phyloP scores from a whole-genome alignment of 2,888 invertebrate species.

The Drosophila demipolita region DNA sequence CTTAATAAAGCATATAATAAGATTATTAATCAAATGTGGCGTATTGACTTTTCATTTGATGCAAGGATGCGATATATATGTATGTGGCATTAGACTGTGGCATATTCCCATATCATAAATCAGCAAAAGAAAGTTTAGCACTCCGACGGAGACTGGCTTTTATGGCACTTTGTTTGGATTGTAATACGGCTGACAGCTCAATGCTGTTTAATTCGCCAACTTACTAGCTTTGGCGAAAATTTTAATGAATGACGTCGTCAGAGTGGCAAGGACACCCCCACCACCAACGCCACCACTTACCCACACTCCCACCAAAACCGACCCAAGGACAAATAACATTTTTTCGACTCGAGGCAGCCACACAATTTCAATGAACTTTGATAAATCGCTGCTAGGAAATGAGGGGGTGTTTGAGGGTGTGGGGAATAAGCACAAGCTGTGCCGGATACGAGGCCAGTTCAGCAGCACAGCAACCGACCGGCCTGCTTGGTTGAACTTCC shows the following conservation, averaged over 20 bases:
- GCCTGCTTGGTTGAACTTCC: constrained; percentile 65
- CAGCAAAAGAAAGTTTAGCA: constrained; percentile 68
- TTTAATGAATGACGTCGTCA: constrained; percentile 78
- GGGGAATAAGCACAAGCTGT: constrained; percentile 19
- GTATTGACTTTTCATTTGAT: constrained; percentile 74
- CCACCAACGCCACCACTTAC: background rate
- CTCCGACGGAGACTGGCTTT: constrained; percentile 61
- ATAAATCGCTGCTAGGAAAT: constrained; percentile 61
- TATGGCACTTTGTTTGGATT: constrained; percentile 77
- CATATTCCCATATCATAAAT: constrained; percentile 58
- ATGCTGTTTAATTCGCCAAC: constrained; percentile 77
- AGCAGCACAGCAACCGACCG: constrained; percentile 21
- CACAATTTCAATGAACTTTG: constrained; percentile 77
- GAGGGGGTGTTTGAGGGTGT: background rate
- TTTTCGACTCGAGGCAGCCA: constrained; percentile 33
- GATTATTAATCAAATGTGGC: constrained; percentile 75
- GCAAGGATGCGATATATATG: constrained; percentile 14
- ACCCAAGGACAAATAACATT: constrained; percentile 27
- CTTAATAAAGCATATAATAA: constrained; percentile 80
- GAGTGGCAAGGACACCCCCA: constrained; percentile 49
- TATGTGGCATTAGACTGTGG: constrained; percentile 10
- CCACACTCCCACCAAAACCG: constrained; percentile 13
- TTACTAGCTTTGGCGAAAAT: constrained; percentile 61
- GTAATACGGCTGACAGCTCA: constrained; percentile 77
- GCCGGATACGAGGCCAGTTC: constrained; percentile 38